Percentiles rank a stretch among this genome's conserved stretches.
phyloP scores from a whole-genome alignment of 2,113 vertebrate genomes.

The Platysternon megacephalum region DNA sequence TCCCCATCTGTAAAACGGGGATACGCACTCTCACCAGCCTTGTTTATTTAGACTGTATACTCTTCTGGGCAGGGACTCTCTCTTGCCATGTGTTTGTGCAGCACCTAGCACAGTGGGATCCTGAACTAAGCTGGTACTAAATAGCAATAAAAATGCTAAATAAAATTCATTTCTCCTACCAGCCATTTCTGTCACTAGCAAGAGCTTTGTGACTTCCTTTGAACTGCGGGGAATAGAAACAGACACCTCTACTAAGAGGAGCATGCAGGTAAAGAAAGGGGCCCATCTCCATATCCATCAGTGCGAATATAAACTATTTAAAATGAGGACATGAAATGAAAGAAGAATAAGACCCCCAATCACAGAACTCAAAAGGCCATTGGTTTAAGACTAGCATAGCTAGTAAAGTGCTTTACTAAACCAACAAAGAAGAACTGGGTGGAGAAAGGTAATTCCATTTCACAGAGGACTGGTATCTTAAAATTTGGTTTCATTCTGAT shows the following conservation, averaged over 20 bases:
- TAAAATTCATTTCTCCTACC: not conserved
- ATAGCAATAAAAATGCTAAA: not conserved
- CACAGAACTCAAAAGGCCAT: not conserved
- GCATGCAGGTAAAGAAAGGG: not conserved
- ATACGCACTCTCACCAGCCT: not conserved
- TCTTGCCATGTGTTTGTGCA: not conserved
- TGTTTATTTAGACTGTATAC: not conserved
- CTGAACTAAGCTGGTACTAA: not conserved
- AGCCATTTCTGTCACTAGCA: not conserved
- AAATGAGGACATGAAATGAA: not conserved
- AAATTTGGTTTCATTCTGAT: not conserved
- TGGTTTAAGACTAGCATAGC: not conserved
- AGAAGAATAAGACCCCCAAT: not conserved
- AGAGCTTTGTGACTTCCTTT: not conserved
- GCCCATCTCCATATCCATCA: not conserved
- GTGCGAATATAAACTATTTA: constrained; percentile 25
- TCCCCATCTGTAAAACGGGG: not conserved
- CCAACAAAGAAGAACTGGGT: not conserved
- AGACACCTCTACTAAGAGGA: not conserved
- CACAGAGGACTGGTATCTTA: fast-evolving
- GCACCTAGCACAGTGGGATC: not conserved
- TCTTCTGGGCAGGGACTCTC: not conserved
- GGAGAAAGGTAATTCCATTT: not conserved
- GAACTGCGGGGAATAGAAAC: not conserved
- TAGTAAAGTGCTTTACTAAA: not conserved